These are phyloP conservation scores for Didymodactylos carnosus DNA, from an alignment of 2,888 invertebrate species.

Conservation along the genomic window DNA sequence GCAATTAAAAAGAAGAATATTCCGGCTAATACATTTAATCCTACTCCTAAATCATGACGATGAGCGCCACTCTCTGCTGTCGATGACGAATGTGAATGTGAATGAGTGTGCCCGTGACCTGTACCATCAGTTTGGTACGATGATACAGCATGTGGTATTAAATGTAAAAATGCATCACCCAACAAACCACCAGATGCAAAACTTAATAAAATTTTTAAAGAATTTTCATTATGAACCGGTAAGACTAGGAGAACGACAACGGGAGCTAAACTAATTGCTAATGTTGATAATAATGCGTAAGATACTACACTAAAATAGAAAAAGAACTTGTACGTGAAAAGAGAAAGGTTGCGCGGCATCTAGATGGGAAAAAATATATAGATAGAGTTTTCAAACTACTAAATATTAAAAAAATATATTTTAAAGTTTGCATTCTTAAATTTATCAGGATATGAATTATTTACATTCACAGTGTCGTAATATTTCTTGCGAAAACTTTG, in stretches of 20 bases:
- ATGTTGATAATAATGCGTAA: slow-evolving; percentile 3
- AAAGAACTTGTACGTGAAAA: neutral
- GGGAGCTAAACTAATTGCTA: slow-evolving; percentile 12
- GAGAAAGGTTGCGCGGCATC: too few species aligned
- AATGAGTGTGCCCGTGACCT: slow-evolving; percentile 24
- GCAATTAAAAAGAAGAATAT: slow-evolving; percentile 74
- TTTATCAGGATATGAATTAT: too few species aligned
- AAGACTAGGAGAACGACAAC: slow-evolving; percentile 11
- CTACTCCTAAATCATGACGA: slow-evolving; percentile 34
- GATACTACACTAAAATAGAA: neutral
- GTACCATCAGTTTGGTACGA: slow-evolving; percentile 26
- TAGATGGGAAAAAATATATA: too few species aligned
- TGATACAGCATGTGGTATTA: slow-evolving; percentile 79
- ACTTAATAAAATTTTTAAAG: slow-evolving; percentile 52
- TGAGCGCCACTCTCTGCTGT: slow-evolving; percentile 32
- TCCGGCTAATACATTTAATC: slow-evolving; percentile 77
- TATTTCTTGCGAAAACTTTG: too few species aligned
- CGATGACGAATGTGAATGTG: slow-evolving; percentile 39
- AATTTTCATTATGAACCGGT: slow-evolving; percentile 41
- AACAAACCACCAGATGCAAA: slow-evolving; percentile 51
- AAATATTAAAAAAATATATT: too few species aligned
- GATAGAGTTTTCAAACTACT: too few species aligned
- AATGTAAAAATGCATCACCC: slow-evolving; percentile 91
- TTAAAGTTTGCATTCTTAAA: too few species aligned
- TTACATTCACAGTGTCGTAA: too few species aligned